Percentiles rank a stretch among this genome's conserved stretches.
phyloP scores from a whole-genome alignment of 2,797 vertebrate species.

The Hemibagrus guttatus region DNA sequence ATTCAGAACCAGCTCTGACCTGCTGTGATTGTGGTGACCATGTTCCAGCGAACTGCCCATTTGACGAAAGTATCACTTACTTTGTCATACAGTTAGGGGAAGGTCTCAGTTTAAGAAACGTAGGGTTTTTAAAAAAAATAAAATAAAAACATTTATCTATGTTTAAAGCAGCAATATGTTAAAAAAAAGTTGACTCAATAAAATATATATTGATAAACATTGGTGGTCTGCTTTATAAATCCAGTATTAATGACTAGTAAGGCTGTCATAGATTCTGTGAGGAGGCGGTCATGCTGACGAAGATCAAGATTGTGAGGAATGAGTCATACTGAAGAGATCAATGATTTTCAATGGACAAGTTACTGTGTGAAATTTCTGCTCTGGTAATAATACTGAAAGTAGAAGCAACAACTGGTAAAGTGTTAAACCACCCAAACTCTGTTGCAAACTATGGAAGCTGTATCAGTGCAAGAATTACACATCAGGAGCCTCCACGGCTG shows the following conservation, averaged over 20 bases:
- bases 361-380: background rate
- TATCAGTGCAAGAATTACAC: background rate
- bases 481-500: background rate
- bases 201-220: slow-evolving; percentile 10
- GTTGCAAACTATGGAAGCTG: background rate
- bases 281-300: background rate
- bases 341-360: background rate
- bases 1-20: background rate
- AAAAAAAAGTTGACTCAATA: background rate
- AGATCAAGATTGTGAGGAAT: no score
- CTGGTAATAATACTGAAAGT: no score
- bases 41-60: background rate
- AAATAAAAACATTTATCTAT: no score
- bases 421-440: background rate
- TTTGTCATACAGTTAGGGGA: background rate
- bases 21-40: background rate
- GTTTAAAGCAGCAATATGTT: slow-evolving; percentile 10
- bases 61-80: background rate
- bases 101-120: background rate
- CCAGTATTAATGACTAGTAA: background rate
- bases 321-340: background rate
- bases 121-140: background rate
- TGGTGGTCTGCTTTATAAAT: slow-evolving; percentile 9
- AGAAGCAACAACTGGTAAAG: background rate
- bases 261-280: background rate